phyloP scores from a whole-genome alignment of 2,113 vertebrate species.

The Indri indri region DNA sequence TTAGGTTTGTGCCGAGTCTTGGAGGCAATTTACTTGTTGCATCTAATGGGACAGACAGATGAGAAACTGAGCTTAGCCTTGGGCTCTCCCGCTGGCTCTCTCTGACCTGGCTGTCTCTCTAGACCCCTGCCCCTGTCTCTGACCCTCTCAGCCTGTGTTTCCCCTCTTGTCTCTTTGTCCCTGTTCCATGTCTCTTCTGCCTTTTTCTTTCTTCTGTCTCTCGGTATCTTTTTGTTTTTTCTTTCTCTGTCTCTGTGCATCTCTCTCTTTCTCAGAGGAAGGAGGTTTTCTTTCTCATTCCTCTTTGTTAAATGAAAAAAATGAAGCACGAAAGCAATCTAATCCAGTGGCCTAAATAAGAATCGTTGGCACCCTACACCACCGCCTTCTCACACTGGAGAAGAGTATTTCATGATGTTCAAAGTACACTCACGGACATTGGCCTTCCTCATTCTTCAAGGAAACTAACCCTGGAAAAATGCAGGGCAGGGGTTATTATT shows the following conservation, averaged over 20 bases:
- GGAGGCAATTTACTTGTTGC: neutral
- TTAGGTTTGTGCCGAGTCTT: neutral
- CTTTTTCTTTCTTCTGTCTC: neutral
- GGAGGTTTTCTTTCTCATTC: neutral
- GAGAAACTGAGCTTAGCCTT: neutral
- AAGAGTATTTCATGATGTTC: neutral
- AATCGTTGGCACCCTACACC: neutral
- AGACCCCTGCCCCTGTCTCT: neutral
- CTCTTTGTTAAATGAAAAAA: neutral
- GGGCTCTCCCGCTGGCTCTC: neutral
- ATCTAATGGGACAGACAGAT: neutral
- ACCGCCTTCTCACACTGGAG: neutral
- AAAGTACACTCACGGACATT: fast-evolving
- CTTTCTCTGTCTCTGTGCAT: neutral
- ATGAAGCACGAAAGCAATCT: neutral
- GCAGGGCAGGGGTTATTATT: neutral
- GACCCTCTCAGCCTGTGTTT: neutral
- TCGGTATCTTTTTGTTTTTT: neutral
- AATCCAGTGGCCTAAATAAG: neutral
- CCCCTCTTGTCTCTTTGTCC: neutral
- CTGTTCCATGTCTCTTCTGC: neutral
- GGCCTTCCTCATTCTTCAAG: neutral
- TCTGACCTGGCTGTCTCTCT: neutral
- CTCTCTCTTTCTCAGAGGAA: neutral
- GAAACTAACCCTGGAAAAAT: neutral